phyloP scores from a whole-genome alignment of 1,140 invertebrate genomes.

The Atta cephalotes region DNA sequence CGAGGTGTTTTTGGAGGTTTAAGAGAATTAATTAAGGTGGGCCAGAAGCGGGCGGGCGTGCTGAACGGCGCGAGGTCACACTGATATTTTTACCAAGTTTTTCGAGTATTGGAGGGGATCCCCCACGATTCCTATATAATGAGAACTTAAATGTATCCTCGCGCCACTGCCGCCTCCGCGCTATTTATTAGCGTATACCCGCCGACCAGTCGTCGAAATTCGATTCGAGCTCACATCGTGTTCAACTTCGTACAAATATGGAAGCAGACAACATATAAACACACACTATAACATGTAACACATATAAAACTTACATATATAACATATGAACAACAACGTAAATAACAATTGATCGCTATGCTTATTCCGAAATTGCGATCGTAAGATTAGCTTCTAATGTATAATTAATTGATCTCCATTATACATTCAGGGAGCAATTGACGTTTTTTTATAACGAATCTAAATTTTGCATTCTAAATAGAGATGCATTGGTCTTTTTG shows the following conservation, averaged over 20 bases:
- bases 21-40: conserved; percentile 78
- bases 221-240: conserved; percentile 45
- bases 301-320: neutral
- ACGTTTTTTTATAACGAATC: conserved; percentile 1
- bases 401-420: conserved; percentile 11
- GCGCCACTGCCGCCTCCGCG: conserved; percentile 77
- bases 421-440: conserved; percentile 38
- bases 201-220: conserved; percentile 68
- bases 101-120: conserved; percentile 77
- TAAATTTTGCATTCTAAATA: neutral
- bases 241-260: conserved; percentile 49
- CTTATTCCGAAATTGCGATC: conserved; percentile 7
- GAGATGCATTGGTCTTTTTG: conserved; percentile 10
- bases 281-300: neutral
- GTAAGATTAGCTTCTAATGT: neutral
- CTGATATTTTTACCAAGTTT: conserved; percentile 83
- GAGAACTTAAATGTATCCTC: conserved; percentile 74
- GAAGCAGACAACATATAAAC: conserved; percentile 2
- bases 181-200: conserved; percentile 75
- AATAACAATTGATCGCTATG: neutral
- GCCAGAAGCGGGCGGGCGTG: conserved; percentile 71
- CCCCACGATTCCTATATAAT: conserved; percentile 72
- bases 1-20: conserved; percentile 74
- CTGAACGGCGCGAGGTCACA: conserved; percentile 66
- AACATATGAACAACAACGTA: neutral